Percentiles rank a stretch among this genome's conserved stretches.
These are phyloP conservation scores for Sitobion miscanthi DNA, from an alignment of 1,140 invertebrate species.

Conservation along the genomic window DNA sequence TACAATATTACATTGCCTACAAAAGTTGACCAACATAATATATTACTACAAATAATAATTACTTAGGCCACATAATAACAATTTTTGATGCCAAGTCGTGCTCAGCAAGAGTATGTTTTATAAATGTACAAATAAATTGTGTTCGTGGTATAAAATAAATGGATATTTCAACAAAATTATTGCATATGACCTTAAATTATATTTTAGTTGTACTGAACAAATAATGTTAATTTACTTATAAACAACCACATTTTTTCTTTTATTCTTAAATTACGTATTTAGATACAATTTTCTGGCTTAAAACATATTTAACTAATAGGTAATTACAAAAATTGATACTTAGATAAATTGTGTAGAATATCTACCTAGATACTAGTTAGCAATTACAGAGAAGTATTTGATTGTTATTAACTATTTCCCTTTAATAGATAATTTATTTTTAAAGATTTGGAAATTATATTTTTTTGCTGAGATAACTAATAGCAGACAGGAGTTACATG, in stretches of 20 bases:
- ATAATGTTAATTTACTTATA: constrained; percentile 10
- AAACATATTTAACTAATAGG: not conserved
- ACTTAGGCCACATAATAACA: not conserved
- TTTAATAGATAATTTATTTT: not conserved
- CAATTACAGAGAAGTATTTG: not conserved
- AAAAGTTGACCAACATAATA: not conserved
- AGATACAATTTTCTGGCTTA: not conserved
- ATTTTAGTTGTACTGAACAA: not conserved
- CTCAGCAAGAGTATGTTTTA: not conserved
- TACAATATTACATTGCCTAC: not conserved
- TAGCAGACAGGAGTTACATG: not conserved
- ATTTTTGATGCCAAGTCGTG: not conserved
- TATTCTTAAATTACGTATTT: not conserved
- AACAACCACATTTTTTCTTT: not conserved
- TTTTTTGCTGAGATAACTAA: not conserved
- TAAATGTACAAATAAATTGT: not conserved
- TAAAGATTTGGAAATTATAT: not conserved
- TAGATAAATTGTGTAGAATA: not conserved
- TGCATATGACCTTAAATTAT: not conserved
- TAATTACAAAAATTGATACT: not conserved
- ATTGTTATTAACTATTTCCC: not conserved
- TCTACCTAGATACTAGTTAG: not conserved
- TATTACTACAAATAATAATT: not conserved
- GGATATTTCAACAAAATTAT: not conserved
- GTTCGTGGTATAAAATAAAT: not conserved